Conservation (phyloP, 92 coral and sea anemone genomes). For the Paragorgia papillata region DNA sequence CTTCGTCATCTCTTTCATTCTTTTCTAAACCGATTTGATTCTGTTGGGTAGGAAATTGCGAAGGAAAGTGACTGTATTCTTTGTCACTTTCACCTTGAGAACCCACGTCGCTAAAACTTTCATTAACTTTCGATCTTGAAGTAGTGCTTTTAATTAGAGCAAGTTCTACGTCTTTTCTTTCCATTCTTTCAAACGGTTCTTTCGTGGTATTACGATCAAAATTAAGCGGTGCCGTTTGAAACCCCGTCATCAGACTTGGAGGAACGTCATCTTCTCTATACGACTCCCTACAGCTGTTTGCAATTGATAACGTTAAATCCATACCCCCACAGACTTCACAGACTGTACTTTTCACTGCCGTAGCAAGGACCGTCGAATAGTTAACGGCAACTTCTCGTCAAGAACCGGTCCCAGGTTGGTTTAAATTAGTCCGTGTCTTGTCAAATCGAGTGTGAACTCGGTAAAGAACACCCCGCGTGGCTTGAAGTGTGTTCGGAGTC, state of each 20-base stretch:
- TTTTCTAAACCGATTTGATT: not conserved
- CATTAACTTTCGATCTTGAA: not conserved
- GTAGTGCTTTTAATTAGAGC: slow-evolving; percentile 1
- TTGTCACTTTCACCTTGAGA: not conserved
- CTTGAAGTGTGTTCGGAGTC: slow-evolving; percentile 34
- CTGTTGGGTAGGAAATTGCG: slow-evolving; percentile 7
- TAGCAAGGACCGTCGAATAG: not conserved
- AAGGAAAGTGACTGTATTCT: not conserved
- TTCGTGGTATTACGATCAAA: not conserved
- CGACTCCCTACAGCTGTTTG: slow-evolving; percentile 53
- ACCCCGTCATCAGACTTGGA: slow-evolving; percentile 44
- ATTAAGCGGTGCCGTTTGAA: slow-evolving; percentile 35
- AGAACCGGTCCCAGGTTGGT: not conserved
- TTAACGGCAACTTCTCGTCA: not conserved
- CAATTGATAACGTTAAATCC: slow-evolving; percentile 40
- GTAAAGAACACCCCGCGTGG: slow-evolving; percentile 36
- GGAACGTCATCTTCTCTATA: slow-evolving; percentile 13
- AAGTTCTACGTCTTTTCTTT: slow-evolving; percentile 25
- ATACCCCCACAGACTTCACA: slow-evolving; percentile 10
- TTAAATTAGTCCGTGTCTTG: not conserved
- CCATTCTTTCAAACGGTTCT: slow-evolving; percentile 15
- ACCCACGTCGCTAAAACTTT: not conserved
- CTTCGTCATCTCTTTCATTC: not conserved
- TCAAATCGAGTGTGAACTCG: not conserved
- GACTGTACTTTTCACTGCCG: slow-evolving; percentile 40